A percentile compares a stretch with the other conserved stretches of the same genome.
Evolutionary conservation across 2,113 vertebrate species (phyloP).

Genomic region (Daphoenositta chrysoptera): DNA sequence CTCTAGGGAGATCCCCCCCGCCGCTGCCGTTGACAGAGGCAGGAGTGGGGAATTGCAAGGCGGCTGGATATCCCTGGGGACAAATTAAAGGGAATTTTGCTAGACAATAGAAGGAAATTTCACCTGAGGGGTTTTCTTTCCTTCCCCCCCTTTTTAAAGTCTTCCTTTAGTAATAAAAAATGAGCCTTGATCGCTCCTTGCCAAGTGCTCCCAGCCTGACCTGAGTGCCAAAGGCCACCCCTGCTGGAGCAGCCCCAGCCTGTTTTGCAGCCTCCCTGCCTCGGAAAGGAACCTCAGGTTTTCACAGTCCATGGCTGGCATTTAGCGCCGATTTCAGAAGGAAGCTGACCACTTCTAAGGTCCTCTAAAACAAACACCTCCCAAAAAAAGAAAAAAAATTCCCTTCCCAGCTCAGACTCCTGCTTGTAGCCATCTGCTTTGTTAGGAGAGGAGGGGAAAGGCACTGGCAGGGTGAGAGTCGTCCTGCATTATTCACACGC

Average conservation of each 20-base stretch:
- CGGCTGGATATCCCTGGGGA: slow-evolving; percentile 67
- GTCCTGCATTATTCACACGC: not conserved
- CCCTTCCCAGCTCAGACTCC: not conserved
- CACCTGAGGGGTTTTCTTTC: slow-evolving; percentile 43
- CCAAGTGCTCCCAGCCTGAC: slow-evolving; percentile 40
- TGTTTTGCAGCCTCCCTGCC: not conserved
- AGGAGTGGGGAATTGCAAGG: not conserved
- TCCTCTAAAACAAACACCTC: not conserved
- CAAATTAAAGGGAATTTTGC: slow-evolving; percentile 77
- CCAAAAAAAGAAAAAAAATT: too few relatives aligned
- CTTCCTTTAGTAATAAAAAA: slow-evolving; percentile 70
- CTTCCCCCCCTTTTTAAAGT: not conserved
- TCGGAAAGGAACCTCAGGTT: slow-evolving; percentile 10
- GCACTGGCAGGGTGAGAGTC: not conserved
- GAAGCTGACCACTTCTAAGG: slow-evolving; percentile 18
- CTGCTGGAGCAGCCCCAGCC: slow-evolving; percentile 20
- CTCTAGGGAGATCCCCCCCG: slow-evolving; percentile 57
- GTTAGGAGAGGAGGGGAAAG: not conserved
- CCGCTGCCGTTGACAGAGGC: slow-evolving; percentile 25
- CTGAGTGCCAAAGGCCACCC: slow-evolving; percentile 38
- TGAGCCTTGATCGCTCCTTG: slow-evolving; percentile 15
- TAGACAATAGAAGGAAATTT: slow-evolving; percentile 67
- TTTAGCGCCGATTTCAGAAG: slow-evolving; percentile 63
- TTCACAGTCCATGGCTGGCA: slow-evolving; percentile 79
- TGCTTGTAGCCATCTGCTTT: not conserved